These are phyloP conservation scores for Lepus americanus DNA, from an alignment of 2,113 vertebrate genomes.

Conservation along the genomic window DNA sequence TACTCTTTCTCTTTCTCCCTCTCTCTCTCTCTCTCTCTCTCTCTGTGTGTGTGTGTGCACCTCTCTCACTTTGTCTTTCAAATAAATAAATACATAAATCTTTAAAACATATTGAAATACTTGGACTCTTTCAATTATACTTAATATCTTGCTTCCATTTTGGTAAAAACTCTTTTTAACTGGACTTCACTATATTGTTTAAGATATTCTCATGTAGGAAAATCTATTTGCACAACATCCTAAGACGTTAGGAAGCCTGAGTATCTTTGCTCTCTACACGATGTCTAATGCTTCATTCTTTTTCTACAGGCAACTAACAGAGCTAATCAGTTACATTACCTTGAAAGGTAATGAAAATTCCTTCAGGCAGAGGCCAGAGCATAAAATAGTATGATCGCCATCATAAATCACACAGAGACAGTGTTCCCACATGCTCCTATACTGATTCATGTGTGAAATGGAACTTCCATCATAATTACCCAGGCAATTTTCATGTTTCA, in stretches of 20 bases:
- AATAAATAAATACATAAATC: too few relatives aligned
- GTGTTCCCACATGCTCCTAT: background rate
- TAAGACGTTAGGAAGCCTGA: background rate
- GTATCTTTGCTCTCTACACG: background rate
- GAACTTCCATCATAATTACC: background rate
- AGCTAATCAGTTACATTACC: background rate
- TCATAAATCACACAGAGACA: background rate
- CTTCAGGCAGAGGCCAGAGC: background rate
- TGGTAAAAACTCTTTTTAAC: background rate
- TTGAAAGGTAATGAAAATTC: background rate
- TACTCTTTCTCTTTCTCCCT: too few relatives aligned
- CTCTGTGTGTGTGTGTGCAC: too few relatives aligned
- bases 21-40: too few relatives aligned
- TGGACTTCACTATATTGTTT: background rate
- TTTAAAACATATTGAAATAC: background rate
- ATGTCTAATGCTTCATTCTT: background rate
- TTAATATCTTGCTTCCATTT: background rate
- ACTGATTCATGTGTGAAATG: background rate
- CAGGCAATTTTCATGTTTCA: background rate
- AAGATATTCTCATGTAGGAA: conserved; percentile 10
- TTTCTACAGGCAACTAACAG: background rate
- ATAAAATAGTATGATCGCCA: background rate
- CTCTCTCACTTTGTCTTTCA: too few relatives aligned
- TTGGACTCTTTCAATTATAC: background rate
- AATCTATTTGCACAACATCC: background rate